phyloP scores from a whole-genome alignment of 1,140 invertebrate species.

The Diorhabda sublineata region DNA sequence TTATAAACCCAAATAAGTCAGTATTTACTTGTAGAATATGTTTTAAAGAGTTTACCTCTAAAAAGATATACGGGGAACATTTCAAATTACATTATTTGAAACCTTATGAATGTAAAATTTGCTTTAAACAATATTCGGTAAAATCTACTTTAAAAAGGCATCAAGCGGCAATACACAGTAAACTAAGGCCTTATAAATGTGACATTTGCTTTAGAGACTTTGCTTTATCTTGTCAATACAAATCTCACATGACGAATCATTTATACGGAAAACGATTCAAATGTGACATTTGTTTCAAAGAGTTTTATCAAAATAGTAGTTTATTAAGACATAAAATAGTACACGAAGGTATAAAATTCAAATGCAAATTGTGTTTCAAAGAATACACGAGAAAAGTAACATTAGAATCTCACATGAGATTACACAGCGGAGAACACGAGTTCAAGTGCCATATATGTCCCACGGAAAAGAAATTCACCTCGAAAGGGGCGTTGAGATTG shows the following conservation, averaged over 20 bases:
- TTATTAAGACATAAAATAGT: neutral
- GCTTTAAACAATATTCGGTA: constrained; percentile 56
- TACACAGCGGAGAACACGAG: constrained; percentile 70
- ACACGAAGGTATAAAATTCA: neutral
- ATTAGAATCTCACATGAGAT: constrained; percentile 51
- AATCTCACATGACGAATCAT: neutral
- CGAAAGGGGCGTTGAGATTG: constrained; percentile 49
- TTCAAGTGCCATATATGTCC: constrained; percentile 70
- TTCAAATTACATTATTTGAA: constrained; percentile 41
- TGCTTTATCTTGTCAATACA: neutral
- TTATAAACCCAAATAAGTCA: neutral
- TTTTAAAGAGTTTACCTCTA: constrained; percentile 45
- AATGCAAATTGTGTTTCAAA: neutral
- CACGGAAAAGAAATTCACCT: constrained; percentile 64
- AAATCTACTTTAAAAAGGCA: constrained; percentile 72
- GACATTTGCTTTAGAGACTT: neutral
- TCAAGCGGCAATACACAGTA: constrained; percentile 19
- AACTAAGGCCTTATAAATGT: neutral
- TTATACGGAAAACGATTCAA: neutral
- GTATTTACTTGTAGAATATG: constrained; percentile 50
- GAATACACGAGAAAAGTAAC: neutral
- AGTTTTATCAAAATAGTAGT: neutral
- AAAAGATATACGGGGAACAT: constrained; percentile 35
- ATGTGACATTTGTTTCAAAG: neutral
- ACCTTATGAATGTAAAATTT: constrained; percentile 40